Percentiles rank a stretch among this genome's conserved stretches.
phyloP scores from a whole-genome alignment of 2,113 vertebrate genomes.

The Brachypteracias leptosomus region DNA sequence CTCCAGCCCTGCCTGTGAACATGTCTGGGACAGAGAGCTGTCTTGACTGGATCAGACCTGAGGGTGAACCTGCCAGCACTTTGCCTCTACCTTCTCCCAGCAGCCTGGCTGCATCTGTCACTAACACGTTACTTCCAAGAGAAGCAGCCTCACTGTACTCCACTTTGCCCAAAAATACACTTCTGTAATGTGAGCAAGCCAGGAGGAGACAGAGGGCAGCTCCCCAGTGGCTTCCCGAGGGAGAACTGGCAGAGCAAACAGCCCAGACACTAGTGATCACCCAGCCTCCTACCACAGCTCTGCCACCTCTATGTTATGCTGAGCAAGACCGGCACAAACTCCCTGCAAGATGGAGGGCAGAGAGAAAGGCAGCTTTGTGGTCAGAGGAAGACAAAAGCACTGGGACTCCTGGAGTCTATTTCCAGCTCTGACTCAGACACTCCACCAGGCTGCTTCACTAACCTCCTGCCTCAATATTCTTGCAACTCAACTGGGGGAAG shows the following conservation, averaged over 20 bases:
- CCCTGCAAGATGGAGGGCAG: background rate
- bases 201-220: background rate
- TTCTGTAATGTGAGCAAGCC: background rate
- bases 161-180: fast-evolving
- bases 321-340: background rate
- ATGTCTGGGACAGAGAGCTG: background rate
- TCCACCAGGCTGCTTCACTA: background rate
- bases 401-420: background rate
- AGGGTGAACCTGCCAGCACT: background rate
- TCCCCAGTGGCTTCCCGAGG: background rate
- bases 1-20: background rate
- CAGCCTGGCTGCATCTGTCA: background rate
- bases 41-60: background rate
- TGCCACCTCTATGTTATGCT: fast-evolving
- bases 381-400: background rate
- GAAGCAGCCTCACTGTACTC: background rate
- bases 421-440: background rate
- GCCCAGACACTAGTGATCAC: background rate
- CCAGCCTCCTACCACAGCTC: background rate
- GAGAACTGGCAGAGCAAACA: background rate
- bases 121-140: fast-evolving
- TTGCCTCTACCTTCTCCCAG: background rate
- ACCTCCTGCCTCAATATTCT: background rate
- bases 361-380: background rate
- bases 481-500: background rate